Conservation (phyloP, 2,113 vertebrate genomes). For the Pandion haliaetus region DNA sequence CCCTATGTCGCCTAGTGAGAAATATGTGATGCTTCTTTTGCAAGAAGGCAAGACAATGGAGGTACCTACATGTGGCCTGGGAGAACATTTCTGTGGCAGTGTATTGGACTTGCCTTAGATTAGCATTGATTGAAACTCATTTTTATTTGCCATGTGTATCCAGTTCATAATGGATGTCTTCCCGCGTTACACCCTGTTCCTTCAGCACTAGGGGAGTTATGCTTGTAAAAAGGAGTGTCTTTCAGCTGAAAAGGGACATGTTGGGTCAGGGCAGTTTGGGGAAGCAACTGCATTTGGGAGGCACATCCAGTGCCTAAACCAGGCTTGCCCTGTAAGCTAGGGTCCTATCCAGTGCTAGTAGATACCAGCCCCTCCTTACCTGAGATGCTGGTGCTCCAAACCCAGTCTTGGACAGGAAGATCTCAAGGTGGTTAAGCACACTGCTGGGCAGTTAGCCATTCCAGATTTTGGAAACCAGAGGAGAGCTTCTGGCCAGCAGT, state of each 20-base stretch:
- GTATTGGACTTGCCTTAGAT: not conserved
- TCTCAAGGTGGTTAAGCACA: not conserved
- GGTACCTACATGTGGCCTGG: not conserved
- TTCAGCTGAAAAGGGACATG: not conserved
- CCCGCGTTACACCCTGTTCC: not conserved
- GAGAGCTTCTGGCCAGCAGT: not conserved
- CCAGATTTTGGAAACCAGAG: not conserved
- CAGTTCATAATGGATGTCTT: not conserved
- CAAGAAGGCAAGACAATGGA: not conserved
- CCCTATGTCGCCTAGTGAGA: not conserved
- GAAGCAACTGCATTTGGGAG: not conserved
- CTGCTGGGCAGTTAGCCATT: not conserved
- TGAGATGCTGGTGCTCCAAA: not conserved
- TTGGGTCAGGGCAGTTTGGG: not conserved
- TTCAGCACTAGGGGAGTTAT: not conserved
- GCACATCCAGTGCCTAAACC: not conserved
- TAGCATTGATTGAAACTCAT: not conserved
- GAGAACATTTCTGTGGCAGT: not conserved
- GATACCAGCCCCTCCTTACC: not conserved
- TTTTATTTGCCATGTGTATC: not conserved
- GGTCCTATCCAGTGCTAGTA: no score
- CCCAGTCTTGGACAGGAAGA: not conserved
- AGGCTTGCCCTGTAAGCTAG: not conserved
- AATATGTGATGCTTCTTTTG: not conserved
- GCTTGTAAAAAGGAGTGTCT: not conserved